Percentiles rank a stretch among this genome's conserved stretches.
Evolutionary conservation across 2,797 vertebrate genomes (phyloP).

Genomic region (Chiloscyllium punctatum): DNA sequence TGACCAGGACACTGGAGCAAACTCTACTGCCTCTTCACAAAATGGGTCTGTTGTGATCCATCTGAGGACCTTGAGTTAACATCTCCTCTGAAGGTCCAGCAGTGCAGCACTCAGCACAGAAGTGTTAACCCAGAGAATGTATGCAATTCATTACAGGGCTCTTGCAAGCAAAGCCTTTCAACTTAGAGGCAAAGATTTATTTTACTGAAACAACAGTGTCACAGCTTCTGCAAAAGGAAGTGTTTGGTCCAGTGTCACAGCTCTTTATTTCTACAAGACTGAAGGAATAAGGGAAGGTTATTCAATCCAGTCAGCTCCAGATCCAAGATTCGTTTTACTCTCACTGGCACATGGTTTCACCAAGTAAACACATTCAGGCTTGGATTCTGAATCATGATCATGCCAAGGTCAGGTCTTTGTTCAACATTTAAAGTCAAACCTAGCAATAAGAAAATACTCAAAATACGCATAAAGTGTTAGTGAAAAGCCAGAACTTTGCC

Average conservation of each 20-base stretch:
- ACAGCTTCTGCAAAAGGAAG: background rate
- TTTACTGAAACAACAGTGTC: background rate
- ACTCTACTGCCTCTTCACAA: background rate
- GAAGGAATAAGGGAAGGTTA: background rate
- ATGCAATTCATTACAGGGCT: background rate
- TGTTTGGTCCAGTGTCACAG: background rate
- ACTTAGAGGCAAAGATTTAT: background rate
- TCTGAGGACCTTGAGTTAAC: background rate
- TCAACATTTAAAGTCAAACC: background rate
- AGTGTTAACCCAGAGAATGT: background rate
- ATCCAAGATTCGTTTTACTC: background rate
- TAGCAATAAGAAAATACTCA: background rate
- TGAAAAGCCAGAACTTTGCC: background rate
- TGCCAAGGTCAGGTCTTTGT: background rate
- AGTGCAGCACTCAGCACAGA: background rate
- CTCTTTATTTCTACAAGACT: background rate
- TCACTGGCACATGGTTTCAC: background rate
- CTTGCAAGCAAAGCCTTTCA: background rate
- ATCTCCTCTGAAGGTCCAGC: background rate
- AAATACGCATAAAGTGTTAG: background rate
- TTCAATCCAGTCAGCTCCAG: background rate
- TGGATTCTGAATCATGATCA: background rate
- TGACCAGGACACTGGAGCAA: background rate
- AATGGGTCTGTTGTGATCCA: background rate
- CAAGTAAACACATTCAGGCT: background rate